Conservation (phyloP, 2,888 invertebrate genomes). For the Xestia c-nigrum region DNA sequence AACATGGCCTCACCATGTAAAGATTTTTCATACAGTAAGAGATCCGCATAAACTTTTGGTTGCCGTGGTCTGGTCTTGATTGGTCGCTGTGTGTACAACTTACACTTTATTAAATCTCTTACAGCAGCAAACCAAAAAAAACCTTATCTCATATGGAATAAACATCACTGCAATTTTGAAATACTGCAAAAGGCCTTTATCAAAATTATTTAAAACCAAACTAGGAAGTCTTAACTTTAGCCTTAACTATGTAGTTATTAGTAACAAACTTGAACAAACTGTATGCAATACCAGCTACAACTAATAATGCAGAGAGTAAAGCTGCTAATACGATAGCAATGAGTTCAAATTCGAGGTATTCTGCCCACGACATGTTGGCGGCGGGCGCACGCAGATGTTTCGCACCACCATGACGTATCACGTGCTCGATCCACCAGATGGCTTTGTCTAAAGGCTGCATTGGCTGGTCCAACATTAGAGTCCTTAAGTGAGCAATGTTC, state of each 20-base stretch:
- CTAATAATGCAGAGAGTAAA: neutral
- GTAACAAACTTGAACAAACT: slow-evolving; percentile 26
- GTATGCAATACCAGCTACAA: neutral
- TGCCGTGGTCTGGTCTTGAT: too few species aligned
- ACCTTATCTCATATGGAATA: neutral
- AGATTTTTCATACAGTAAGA: too few species aligned
- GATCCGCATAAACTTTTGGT: too few species aligned
- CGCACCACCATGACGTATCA: slow-evolving; percentile 81
- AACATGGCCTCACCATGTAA: too few species aligned
- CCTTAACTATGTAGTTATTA: slow-evolving; percentile 16
- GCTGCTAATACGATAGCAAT: slow-evolving; percentile 35
- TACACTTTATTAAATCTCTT: neutral
- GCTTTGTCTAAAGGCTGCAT: slow-evolving; percentile 79
- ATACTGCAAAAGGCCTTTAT: neutral
- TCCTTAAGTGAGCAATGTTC: slow-evolving; percentile 58
- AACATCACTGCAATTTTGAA: neutral
- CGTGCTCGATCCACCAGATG: slow-evolving; percentile 81
- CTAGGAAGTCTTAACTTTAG: slow-evolving; percentile 38
- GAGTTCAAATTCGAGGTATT: slow-evolving; percentile 72
- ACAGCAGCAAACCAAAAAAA: neutral
- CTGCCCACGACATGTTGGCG: slow-evolving; percentile 69
- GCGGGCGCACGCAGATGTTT: slow-evolving; percentile 79
- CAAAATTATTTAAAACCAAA: neutral
- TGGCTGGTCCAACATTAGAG: slow-evolving; percentile 79
- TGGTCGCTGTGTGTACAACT: neutral